Conservation (phyloP, 1,140 invertebrate genomes). For the Phocides pigmalion region DNA sequence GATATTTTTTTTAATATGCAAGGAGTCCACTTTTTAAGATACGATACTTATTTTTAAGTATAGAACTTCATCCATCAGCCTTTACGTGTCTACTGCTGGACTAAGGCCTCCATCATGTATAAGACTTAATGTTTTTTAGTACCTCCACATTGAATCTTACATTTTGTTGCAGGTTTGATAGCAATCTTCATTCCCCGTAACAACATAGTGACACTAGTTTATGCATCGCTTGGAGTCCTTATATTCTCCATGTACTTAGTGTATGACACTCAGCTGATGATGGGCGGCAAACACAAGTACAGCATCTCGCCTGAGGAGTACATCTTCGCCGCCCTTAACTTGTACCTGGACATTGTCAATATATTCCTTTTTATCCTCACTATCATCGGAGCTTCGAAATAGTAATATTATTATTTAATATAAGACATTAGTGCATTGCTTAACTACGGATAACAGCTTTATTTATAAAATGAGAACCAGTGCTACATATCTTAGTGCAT, state of each 20-base stretch:
- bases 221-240: slow-evolving; percentile 92
- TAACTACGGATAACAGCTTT: no score
- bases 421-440: no score
- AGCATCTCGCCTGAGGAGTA: slow-evolving; percentile 97
- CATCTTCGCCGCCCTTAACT: slow-evolving; percentile 95
- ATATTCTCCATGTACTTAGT: slow-evolving; percentile 89
- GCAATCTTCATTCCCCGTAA: slow-evolving; percentile 87
- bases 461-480: no score
- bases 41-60: no score
- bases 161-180: slow-evolving; percentile 83
- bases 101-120: no score
- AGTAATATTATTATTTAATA: slow-evolving; percentile 8
- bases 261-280: slow-evolving; percentile 97
- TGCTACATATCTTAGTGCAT: no score
- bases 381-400: slow-evolving; percentile 87
- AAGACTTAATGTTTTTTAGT: no score
- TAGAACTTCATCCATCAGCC: no score
- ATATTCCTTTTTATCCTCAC: slow-evolving; percentile 95
- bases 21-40: no score
- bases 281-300: slow-evolving; percentile 96
- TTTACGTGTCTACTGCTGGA: no score
- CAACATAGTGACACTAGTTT: slow-evolving; percentile 88
- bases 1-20: no score
- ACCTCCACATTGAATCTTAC: no score
- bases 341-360: slow-evolving; percentile 96